phyloP scores from a whole-genome alignment of 2,888 invertebrate genomes.

The Scelioninae gen. 1 region DNA sequence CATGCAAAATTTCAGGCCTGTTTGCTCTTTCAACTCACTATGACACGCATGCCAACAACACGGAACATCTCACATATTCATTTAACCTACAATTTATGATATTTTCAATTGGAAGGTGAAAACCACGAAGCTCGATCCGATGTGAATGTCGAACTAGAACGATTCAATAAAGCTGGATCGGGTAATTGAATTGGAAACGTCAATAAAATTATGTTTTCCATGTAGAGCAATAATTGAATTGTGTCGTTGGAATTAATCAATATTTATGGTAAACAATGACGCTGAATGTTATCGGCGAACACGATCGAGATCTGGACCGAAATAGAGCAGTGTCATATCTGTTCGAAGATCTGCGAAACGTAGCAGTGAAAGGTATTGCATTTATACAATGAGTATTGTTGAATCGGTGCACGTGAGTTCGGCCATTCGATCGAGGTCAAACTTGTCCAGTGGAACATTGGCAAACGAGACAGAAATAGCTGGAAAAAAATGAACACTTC shows the following conservation, averaged over 20 bases:
- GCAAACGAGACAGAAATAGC: conserved; percentile 28
- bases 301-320: conserved; percentile 67
- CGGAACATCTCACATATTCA: too few relatives aligned
- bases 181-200: conserved; percentile 64
- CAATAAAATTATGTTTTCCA: conserved; percentile 66
- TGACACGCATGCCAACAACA: conserved; percentile 71
- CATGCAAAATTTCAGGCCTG: too few relatives aligned
- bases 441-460: conserved; percentile 68
- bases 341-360: conserved; percentile 65
- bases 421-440: conserved; percentile 74
- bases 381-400: conserved; percentile 69
- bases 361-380: conserved; percentile 69
- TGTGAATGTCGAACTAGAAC: conserved; percentile 38
- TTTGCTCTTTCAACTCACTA: conserved; percentile 63
- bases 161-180: conserved; percentile 50
- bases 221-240: conserved; percentile 68
- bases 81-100: too few relatives aligned
- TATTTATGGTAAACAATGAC: conserved; percentile 71
- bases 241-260: conserved; percentile 68
- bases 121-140: conserved; percentile 1
- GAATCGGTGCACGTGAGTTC: conserved; percentile 70
- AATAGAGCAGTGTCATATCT: conserved; percentile 65
- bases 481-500: conserved; percentile 35
- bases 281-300: conserved; percentile 65
- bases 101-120: too few relatives aligned